Base-by-base conservation (phyloP, 2,888 invertebrate species). In the Bimastos eiseni region DNA sequence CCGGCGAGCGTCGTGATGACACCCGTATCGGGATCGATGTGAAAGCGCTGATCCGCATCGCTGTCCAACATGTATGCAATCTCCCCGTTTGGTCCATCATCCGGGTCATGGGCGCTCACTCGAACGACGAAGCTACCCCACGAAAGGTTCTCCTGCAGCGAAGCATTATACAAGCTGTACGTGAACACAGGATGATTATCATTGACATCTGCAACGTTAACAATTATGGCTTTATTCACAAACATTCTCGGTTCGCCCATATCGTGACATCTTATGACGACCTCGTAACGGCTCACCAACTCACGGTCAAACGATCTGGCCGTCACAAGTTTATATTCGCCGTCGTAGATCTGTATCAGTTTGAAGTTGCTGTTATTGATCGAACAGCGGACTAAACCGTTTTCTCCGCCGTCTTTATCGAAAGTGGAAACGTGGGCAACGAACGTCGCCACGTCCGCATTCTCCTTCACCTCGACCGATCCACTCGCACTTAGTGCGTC, bases 321-420 rank as follows among this genome's bases (percentile, higher is more conserved):
- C 95, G 98, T 98, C 0, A 98, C 98, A 15, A 92, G 89, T 83
- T 94, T 94, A 91, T 93, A 94, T 91, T 94, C 93, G 34, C 93
- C 93, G 11, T 92, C 91, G 88, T 93, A 93, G 49, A 94, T 91
- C 44, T 92, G 92, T 70, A 93, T 93, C n/a, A 94, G 92, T 41
- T 93, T 92, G 90, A 94, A 93, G n/a, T 90, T 91, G 36, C 70
- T 91, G 41, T 90, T 89, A 37, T 86, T 86, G n/a, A 92, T 38
- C 15, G 37, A 89, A 83, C 94, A 94, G 33, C 90, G 89, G 84
- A 98, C 97, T 94, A 97, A 96, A 0, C 98, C 98, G 95, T 98
- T 97, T 36, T 97, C 96, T 0, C 98, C 98, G 89, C 96, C 95
- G 95, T 98, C 98, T 90, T 96, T 96, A 95, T 98, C 98, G 21